Evolutionary conservation across 2,888 invertebrate species (phyloP).

Genomic region (Nemurella pictetii): DNA sequence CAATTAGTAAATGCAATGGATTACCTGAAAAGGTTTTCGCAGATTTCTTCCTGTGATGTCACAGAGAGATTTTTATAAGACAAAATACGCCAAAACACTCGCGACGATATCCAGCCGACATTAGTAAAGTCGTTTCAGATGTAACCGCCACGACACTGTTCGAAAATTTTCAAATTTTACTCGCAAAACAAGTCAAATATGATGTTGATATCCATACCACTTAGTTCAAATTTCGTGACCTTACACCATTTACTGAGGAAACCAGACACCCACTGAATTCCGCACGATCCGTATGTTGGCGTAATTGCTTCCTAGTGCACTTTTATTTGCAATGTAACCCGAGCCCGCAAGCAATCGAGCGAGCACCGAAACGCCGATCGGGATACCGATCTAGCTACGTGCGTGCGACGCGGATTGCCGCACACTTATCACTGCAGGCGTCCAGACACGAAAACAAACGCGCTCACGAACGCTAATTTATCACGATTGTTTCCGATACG

Average conservation of each 20-base stretch:
- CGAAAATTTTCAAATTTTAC: too few relatives aligned
- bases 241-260: not conserved
- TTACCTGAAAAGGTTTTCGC: not conserved
- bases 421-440: not conserved
- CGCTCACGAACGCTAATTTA: too few relatives aligned
- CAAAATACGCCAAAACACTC: not conserved
- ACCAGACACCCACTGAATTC: not conserved
- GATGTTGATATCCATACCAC: too few relatives aligned
- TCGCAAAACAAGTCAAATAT: too few relatives aligned
- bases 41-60: too few relatives aligned
- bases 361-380: not conserved
- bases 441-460: not conserved
- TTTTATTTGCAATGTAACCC: not conserved
- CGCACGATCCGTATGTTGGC: not conserved
- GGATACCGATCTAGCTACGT: not conserved
- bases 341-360: not conserved
- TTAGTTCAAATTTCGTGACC: not conserved
- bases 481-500: too few relatives aligned
- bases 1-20: not conserved
- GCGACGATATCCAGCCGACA: not conserved
- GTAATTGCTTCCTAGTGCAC: not conserved
- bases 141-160: too few relatives aligned
- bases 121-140: too few relatives aligned
- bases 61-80: not conserved
- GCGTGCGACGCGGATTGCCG: not conserved